Evolutionary conservation across 2,888 invertebrate genomes (phyloP).

Genomic region (Phasia obesa): DNA sequence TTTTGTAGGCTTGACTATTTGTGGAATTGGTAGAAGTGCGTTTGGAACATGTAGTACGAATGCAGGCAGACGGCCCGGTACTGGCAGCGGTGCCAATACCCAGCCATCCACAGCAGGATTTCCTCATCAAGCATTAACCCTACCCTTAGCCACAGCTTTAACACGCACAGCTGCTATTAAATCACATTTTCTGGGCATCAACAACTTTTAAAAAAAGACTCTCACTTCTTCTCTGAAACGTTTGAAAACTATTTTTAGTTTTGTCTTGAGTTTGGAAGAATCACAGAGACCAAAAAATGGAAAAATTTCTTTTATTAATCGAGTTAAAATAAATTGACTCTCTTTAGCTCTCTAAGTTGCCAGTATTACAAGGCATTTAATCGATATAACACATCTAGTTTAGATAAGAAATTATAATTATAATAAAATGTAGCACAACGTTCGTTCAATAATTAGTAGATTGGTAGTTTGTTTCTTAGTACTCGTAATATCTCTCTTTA

Average conservation of each 20-base stretch:
- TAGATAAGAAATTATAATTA: conserved; percentile 17
- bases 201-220: conserved; percentile 78
- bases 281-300: conserved; percentile 12
- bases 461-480: conserved; percentile 42
- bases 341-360: conserved; percentile 22
- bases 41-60: conserved; percentile 81
- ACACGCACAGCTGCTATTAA: conserved; percentile 82
- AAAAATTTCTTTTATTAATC: conserved; percentile 5
- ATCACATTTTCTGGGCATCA: conserved; percentile 82
- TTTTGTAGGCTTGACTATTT: conserved; percentile 82
- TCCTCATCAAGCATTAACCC: conserved; percentile 79
- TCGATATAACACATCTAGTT: conserved; percentile 26
- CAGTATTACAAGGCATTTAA: conserved; percentile 12
- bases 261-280: conserved; percentile 2
- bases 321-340: conserved; percentile 22
- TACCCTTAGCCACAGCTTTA: conserved; percentile 81
- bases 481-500: conserved; percentile 58
- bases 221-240: conserved; percentile 4
- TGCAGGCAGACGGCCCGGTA: conserved; percentile 77
- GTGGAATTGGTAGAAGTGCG: conserved; percentile 82
- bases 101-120: conserved; percentile 79
- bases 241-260: background rate
- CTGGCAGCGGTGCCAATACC: conserved; percentile 75
- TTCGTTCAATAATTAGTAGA: conserved; percentile 24
- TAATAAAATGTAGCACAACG: conserved; percentile 43